Conservation (phyloP, 2,113 vertebrate species). For the Axis porcinus region DNA sequence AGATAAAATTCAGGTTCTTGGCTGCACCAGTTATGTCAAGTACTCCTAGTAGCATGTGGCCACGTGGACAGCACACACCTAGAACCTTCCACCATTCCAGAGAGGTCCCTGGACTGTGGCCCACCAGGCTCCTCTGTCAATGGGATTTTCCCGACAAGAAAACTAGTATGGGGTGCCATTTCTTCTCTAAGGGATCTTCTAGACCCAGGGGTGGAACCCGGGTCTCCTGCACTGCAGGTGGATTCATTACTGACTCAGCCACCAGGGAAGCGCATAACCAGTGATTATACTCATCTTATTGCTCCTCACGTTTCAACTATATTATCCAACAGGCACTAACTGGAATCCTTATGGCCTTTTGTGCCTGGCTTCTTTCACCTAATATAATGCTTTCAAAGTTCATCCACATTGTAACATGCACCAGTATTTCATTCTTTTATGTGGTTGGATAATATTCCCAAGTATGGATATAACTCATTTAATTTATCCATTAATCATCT, state of each 20-base stretch:
- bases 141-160: neutral
- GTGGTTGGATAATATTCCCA: neutral
- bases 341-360: neutral
- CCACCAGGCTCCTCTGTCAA: neutral
- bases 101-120: neutral
- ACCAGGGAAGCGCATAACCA: neutral
- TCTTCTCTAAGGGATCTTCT: neutral
- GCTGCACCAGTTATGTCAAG: neutral
- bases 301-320: neutral
- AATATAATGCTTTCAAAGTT: neutral
- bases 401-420: neutral
- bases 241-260: neutral
- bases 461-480: neutral
- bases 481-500: neutral
- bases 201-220: neutral
- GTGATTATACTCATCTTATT: neutral
- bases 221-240: neutral
- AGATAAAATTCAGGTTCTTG: neutral
- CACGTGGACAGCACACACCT: neutral
- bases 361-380: neutral
- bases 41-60: neutral
- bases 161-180: neutral
- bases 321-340: neutral
- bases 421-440: neutral
- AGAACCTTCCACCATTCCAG: neutral